Evolutionary conservation across 2,888 invertebrate species (phyloP).

Genomic region (Dysmachus trigonus): DNA sequence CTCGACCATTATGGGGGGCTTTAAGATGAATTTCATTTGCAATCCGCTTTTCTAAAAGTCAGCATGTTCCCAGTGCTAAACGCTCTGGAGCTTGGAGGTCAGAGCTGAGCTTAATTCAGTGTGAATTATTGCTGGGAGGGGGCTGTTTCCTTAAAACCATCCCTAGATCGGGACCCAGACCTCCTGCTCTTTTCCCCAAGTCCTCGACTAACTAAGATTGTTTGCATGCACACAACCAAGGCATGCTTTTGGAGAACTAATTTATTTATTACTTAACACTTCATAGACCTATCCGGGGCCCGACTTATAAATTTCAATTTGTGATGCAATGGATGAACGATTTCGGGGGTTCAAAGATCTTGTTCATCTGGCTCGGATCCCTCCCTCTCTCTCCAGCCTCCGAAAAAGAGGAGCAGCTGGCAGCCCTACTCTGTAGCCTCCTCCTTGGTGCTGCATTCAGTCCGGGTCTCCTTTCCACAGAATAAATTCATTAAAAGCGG

Average conservation of each 20-base stretch:
- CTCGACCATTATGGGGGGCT: neutral
- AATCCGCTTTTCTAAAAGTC: slow-evolving; percentile 1
- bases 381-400: neutral
- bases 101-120: neutral
- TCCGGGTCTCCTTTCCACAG: neutral
- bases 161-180: neutral
- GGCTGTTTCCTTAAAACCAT: neutral
- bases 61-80: neutral
- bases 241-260: neutral
- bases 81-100: neutral
- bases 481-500: neutral
- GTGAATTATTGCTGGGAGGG: neutral
- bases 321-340: neutral
- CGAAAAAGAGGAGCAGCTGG: neutral
- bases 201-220: neutral
- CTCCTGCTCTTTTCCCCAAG: neutral
- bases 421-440: neutral
- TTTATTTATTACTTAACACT: slow-evolving; percentile 12
- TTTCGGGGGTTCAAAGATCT: neutral
- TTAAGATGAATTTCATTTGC: slow-evolving; percentile 9
- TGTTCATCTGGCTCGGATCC: neutral
- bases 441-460: neutral
- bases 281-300: neutral
- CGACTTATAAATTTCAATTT: neutral
- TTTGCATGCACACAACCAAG: neutral